Evolutionary conservation across 2,797 vertebrate species (phyloP).

Genomic region (Acrossocheilus wenchowensis): DNA sequence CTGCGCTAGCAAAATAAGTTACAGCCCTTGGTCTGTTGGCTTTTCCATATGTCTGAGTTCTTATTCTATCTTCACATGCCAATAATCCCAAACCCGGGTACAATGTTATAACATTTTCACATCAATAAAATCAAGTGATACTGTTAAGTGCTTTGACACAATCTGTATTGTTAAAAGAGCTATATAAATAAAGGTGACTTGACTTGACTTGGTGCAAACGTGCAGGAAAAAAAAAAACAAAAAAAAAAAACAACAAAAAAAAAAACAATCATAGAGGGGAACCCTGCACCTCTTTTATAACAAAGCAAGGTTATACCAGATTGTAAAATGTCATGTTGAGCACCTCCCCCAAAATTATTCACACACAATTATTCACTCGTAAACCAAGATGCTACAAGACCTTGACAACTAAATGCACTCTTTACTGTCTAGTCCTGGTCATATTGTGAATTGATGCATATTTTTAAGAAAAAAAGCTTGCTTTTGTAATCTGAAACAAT

Average conservation of each 20-base stretch:
- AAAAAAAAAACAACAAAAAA: too few relatives aligned
- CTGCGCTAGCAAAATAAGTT: slow-evolving; percentile 12
- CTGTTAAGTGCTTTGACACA: too few relatives aligned
- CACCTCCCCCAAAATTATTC: neutral
- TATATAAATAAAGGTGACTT: too few relatives aligned
- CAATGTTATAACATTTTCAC: neutral
- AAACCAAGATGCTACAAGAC: neutral
- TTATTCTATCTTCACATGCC: neutral
- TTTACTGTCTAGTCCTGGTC: neutral
- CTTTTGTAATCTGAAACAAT: neutral
- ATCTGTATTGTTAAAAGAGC: too few relatives aligned
- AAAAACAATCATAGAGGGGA: neutral
- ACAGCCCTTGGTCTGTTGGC: slow-evolving; percentile 38
- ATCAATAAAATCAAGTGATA: neutral
- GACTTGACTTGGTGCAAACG: neutral
- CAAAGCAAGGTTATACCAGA: neutral
- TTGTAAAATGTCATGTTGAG: neutral
- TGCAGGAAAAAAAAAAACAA: too few relatives aligned
- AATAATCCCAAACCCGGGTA: neutral
- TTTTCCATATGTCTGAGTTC: neutral
- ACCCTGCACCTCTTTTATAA: neutral
- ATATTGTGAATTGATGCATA: neutral
- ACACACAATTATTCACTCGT: neutral
- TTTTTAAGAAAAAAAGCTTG: neutral
- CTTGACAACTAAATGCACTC: neutral